Evolutionary conservation across 2,888 invertebrate genomes (phyloP).

Genomic region (Platerodrilus igneus): DNA sequence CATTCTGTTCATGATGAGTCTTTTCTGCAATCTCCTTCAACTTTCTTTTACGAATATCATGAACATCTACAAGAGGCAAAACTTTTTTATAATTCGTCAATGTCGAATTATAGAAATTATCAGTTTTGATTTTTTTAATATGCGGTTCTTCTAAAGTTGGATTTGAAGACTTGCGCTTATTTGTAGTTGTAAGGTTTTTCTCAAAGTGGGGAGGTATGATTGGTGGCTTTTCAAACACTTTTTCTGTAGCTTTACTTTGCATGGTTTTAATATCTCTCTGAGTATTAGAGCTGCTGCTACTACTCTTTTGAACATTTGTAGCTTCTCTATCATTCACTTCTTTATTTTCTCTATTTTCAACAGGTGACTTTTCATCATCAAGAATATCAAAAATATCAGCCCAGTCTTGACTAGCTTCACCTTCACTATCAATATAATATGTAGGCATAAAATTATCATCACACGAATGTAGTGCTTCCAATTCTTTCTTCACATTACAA

Average conservation of each 20-base stretch:
- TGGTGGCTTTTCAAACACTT: slow-evolving; percentile 27
- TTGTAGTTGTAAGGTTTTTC: slow-evolving; percentile 14
- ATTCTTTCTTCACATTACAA: slow-evolving; percentile 19
- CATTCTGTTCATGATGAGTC: slow-evolving; percentile 29
- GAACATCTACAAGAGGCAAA: slow-evolving; percentile 36
- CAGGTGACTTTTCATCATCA: no score
- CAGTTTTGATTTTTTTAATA: slow-evolving; percentile 16
- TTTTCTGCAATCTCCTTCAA: slow-evolving; percentile 52
- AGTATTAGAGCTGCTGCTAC: neutral
- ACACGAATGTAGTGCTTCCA: slow-evolving; percentile 15
- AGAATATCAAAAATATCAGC: neutral
- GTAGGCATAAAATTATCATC: neutral
- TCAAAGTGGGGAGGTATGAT: slow-evolving; percentile 33
- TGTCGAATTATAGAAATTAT: slow-evolving; percentile 6
- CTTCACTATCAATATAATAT: slow-evolving; percentile 3
- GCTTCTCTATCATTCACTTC: neutral
- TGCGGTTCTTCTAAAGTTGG: neutral
- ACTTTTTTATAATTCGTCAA: no score
- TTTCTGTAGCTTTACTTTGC: slow-evolving; percentile 1
- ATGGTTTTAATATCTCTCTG: neutral
- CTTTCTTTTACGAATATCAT: slow-evolving; percentile 50
- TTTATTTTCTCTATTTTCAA: neutral
- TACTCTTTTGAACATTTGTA: neutral
- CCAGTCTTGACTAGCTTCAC: slow-evolving; percentile 3
- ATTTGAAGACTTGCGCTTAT: slow-evolving; percentile 7